phyloP scores from a whole-genome alignment of 2,888 invertebrate genomes.

The Ophion obscuratus region DNA sequence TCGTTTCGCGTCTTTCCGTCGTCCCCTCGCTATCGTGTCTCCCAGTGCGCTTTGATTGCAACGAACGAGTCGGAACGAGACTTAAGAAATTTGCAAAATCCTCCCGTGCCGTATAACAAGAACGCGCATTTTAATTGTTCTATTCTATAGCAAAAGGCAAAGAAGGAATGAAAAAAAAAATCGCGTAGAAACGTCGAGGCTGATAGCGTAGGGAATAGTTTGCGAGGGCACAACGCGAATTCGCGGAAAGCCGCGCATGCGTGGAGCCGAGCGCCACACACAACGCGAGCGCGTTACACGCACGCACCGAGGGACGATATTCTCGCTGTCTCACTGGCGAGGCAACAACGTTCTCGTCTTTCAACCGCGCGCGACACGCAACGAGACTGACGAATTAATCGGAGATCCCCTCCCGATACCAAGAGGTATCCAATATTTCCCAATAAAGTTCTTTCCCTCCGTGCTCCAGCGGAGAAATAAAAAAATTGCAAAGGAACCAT shows the following conservation, averaged over 20 bases:
- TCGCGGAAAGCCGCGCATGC: not conserved
- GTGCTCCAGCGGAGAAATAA: not conserved
- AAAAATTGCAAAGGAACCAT: not conserved
- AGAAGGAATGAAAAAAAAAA: not conserved
- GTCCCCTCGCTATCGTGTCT: not conserved
- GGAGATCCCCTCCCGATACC: not conserved
- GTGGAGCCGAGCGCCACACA: not conserved
- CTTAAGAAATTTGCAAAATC: not conserved
- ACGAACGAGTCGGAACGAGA: not conserved
- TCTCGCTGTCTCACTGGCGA: conserved; percentile 51
- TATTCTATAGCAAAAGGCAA: not conserved
- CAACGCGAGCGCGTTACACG: conserved; percentile 15
- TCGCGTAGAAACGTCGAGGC: not conserved
- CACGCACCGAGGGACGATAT: conserved; percentile 7
- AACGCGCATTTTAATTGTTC: not conserved
- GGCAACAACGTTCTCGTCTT: conserved; percentile 39
- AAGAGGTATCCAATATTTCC: not conserved
- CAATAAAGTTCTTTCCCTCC: not conserved
- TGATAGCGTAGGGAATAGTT: not conserved
- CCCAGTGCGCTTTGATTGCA: not conserved
- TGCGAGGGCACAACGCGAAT: not conserved
- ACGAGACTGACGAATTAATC: not conserved
- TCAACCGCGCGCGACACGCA: not conserved
- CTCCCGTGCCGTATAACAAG: not conserved
- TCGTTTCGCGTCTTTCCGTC: conserved; percentile 9